Base-by-base conservation (phyloP, 2,888 invertebrate species). In the Lasiommata megera region DNA sequence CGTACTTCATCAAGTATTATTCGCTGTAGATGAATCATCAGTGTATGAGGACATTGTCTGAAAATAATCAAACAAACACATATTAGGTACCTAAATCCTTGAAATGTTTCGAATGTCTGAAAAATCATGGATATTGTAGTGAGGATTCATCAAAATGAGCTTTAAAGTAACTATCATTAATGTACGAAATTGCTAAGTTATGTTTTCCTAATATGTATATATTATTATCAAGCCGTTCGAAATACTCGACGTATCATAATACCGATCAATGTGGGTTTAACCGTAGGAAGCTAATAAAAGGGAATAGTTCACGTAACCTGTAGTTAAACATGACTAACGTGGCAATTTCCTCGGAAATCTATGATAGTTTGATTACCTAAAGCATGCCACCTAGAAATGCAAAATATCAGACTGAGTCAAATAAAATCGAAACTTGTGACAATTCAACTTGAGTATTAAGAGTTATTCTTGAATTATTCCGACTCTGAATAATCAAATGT, bases 1-100 rank as follows among this genome's bases (percentile, higher is more conserved):
- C 92, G 91, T 67, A 94, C 93, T 81, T 95, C 94, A 67, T 94
- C 93, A 69, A 94, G 91, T 59, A 95, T 92, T 64, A 93, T 92
- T 79, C 93, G 93, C 68, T 93, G 92, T 52, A 95, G 87, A 65
- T 94, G 93, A 52, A 93, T 93, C 79, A 95, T 85, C 71, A 95
- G 86, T 74, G 92, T 92, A 67, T 90, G 86, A 38, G 95, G 95
- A 75, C 95, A 95, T 89, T 93, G 92, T 88, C 95, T 95, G 91
- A 38, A 81, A 86, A 50, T 51, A 54, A 63, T 58, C 40, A 41
- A 56, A 47, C 12, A 47, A 37, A 52, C 5, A 23, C 23, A 34
- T 34, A 11, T 34, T 52, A 38, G 17, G 14, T 47, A 17, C 31
- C 23, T 5, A 23, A 2, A 23, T 23, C 23, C 23, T 23, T 5